These are phyloP conservation scores for Aleiodes sp. DNA, from an alignment of 1,140 invertebrate species.

Conservation along the genomic window DNA sequence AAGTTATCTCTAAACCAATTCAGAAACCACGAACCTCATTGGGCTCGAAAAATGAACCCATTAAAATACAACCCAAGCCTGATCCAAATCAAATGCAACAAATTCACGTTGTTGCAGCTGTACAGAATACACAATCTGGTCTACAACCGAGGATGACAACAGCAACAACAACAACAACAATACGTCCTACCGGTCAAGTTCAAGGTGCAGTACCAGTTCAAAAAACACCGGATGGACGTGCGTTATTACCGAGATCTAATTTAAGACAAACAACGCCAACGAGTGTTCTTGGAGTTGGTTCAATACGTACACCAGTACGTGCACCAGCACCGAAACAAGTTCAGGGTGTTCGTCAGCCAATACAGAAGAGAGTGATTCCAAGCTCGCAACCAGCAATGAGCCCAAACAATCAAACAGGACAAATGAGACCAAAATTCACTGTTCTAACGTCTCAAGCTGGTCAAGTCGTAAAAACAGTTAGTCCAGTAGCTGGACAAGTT, in stretches of 20 bases:
- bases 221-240: constrained; percentile 52
- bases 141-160: constrained; percentile 52
- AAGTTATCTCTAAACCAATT: constrained; percentile 55
- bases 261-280: constrained; percentile 51
- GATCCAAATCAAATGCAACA: constrained; percentile 60
- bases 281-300: constrained; percentile 51
- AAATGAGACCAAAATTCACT: constrained; percentile 50
- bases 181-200: constrained; percentile 41
- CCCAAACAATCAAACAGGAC: constrained; percentile 40
- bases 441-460: constrained; percentile 38
- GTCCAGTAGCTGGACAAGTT: constrained; percentile 8
- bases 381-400: constrained; percentile 30
- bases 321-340: constrained; percentile 45
- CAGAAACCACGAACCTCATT: constrained; percentile 43
- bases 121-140: constrained; percentile 49
- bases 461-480: constrained; percentile 34
- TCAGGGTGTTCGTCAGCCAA: constrained; percentile 44
- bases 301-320: constrained; percentile 52
- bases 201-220: constrained; percentile 39
- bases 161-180: constrained; percentile 40
- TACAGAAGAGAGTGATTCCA: constrained; percentile 54
- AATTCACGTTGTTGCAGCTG: constrained; percentile 61
- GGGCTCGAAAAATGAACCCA: constrained; percentile 56
- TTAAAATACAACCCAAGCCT: constrained; percentile 64
- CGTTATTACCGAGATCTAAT: constrained; percentile 54